phyloP scores from a whole-genome alignment of 2,797 vertebrate species.

The Molossus molossus region DNA sequence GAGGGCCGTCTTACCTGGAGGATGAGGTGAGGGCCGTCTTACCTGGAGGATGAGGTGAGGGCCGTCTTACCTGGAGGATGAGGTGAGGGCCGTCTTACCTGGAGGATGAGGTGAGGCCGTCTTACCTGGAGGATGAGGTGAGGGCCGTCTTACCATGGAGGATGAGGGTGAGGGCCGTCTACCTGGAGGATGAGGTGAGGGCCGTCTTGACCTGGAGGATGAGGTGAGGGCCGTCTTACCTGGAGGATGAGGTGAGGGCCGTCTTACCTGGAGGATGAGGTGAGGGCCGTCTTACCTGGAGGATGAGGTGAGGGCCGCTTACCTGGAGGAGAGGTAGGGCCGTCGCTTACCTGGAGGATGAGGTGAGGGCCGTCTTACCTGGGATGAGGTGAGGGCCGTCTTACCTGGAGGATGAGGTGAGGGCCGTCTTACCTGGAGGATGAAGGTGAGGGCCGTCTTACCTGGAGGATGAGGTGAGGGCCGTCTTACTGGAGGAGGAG shows the following conservation, averaged over 20 bases:
- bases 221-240: background rate
- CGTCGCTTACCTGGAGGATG: no score
- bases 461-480: no score
- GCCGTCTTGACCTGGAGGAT: background rate
- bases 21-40: no score
- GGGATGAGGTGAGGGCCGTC: background rate
- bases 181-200: no score
- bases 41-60: background rate
- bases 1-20: no score
- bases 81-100: background rate
- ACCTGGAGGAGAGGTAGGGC: background rate
- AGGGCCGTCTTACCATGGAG: background rate
- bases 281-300: no score
- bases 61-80: no score
- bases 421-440: background rate
- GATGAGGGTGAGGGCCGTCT: background rate
- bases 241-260: no score
- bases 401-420: no score
- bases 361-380: background rate
- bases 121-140: no score
- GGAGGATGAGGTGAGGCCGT: background rate
- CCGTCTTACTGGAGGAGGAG: background rate
- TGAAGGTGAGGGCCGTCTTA: no score
- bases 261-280: background rate
- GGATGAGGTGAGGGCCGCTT: no score